Percentiles rank a stretch among this genome's conserved stretches.
Conservation (phyloP, 2,797 vertebrate genomes). For the Lemur catta region DNA sequence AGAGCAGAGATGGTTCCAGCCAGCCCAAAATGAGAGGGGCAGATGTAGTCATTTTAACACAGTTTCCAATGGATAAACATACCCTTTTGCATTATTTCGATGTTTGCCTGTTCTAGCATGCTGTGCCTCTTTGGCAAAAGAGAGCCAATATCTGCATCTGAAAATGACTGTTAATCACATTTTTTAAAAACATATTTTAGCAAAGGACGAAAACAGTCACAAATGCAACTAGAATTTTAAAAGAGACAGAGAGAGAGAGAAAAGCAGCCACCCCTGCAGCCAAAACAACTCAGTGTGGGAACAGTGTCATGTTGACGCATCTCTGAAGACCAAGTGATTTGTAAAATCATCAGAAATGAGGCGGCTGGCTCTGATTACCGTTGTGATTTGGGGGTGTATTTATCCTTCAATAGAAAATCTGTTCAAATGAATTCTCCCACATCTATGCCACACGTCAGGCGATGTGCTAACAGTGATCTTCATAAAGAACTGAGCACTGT, state of each 20-base stretch:
- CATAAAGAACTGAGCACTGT: background rate
- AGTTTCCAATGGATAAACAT: conserved; percentile 66
- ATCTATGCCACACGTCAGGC: background rate
- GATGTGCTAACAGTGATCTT: background rate
- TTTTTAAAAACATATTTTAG: conserved; percentile 76
- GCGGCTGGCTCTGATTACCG: conserved; percentile 61
- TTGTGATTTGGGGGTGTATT: conserved; percentile 56
- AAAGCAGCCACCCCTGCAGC: conserved; percentile 59
- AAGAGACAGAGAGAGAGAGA: background rate
- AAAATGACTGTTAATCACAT: conserved; percentile 74
- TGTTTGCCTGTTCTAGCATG: conserved; percentile 41
- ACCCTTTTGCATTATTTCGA: conserved; percentile 56
- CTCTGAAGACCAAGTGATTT: conserved; percentile 61
- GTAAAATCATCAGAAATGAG: conserved; percentile 63
- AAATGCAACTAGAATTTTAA: conserved; percentile 68
- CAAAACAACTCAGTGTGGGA: conserved; percentile 75
- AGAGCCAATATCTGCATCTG: conserved; percentile 65
- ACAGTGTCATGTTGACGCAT: background rate
- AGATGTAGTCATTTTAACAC: conserved; percentile 69
- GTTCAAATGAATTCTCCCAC: conserved; percentile 43
- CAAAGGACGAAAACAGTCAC: conserved; percentile 67
- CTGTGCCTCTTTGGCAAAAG: conserved; percentile 60
- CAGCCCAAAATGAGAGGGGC: conserved; percentile 69
- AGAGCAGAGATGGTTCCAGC: conserved; percentile 58
- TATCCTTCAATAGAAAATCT: conserved; percentile 54